These are phyloP conservation scores for Girardia tigrina DNA, from an alignment of 2,888 invertebrate species.

Conservation along the genomic window DNA sequence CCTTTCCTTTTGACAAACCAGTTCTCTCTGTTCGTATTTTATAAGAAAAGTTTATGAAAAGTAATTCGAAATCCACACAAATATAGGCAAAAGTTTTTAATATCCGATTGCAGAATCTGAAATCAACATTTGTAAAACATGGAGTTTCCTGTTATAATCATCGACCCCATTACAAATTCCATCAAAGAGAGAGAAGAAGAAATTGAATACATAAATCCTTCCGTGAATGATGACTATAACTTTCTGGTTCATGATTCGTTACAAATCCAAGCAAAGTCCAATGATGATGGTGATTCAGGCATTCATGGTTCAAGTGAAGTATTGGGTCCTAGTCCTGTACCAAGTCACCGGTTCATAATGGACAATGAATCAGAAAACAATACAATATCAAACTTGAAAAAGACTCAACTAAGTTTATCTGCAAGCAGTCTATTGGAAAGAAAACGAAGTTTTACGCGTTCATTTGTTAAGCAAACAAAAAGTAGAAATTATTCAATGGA, in stretches of 20 bases:
- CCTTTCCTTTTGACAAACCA: background rate
- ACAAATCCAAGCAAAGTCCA: constrained; percentile 5
- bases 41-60: constrained; percentile 13
- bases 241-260: background rate
- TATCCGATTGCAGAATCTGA: background rate
- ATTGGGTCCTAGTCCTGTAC: background rate
- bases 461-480: constrained; percentile 7
- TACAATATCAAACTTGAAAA: background rate
- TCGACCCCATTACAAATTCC: background rate
- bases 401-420: constrained; percentile 4
- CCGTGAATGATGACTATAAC: background rate
- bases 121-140: background rate
- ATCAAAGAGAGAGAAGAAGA: constrained; percentile 11
- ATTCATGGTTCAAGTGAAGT: background rate
- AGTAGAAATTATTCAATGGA: constrained; percentile 14
- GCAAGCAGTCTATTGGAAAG: constrained; percentile 14
- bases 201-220: background rate
- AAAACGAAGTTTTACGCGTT: constrained; percentile 3
- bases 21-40: background rate
- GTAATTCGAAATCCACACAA: background rate
- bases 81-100: background rate
- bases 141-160: background rate
- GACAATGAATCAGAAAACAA: background rate
- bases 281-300: constrained; percentile 19
- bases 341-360: background rate